Conservation (phyloP, 1,140 invertebrate genomes). For the Chrysomallon squamiferum region DNA sequence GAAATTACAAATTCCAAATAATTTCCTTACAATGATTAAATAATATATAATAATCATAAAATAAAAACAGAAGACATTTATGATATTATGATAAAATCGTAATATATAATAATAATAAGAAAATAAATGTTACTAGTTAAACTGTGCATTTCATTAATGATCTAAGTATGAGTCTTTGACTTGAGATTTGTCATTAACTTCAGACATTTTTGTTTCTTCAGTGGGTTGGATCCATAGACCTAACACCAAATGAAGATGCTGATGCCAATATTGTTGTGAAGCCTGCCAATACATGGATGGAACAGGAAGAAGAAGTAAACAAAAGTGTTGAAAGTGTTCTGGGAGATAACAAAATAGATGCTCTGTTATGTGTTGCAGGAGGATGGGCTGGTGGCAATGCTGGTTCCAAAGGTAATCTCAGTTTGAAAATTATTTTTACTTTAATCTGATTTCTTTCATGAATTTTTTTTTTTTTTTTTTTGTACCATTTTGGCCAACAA, state of each 20-base stretch:
- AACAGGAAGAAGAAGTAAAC: conserved; percentile 71
- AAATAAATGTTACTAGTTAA: no score
- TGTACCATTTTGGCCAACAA: no score
- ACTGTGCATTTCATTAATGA: no score
- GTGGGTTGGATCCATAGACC: conserved; percentile 96
- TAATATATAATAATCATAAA: no score
- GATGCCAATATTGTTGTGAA: conserved; percentile 89
- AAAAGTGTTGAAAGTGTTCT: conserved; percentile 46
- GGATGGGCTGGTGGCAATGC: conserved; percentile 94
- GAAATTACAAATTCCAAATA: no score
- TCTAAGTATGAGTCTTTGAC: no score
- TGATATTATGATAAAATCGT: no score
- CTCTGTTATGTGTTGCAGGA: conserved; percentile 96
- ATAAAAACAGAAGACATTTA: no score
- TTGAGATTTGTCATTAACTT: no score
- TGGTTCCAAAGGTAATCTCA: conserved; percentile 56
- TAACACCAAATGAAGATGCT: conserved; percentile 86
- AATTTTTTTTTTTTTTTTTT: neutral
- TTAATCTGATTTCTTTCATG: neutral
- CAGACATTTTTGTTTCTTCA: no score
- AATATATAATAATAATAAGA: no score
- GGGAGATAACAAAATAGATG: conserved; percentile 80
- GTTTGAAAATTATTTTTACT: neutral
- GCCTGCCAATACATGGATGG: conserved; percentile 74
- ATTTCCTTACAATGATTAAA: no score